phyloP scores from a whole-genome alignment of 2,113 vertebrate species.

The Argyrosomus japonicus region DNA sequence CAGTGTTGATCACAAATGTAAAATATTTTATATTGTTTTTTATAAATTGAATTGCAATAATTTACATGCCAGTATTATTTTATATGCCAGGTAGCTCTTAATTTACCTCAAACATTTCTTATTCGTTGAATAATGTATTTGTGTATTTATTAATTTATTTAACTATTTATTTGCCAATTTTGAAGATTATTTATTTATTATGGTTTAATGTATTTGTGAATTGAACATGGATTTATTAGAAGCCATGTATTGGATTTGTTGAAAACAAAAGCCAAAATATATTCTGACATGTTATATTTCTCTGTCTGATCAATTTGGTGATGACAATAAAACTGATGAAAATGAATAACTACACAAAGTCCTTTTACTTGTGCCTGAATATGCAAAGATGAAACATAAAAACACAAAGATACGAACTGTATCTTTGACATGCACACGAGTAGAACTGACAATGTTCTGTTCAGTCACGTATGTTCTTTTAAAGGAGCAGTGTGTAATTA shows the following conservation, averaged over 20 bases:
- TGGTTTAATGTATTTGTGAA: constrained; percentile 58
- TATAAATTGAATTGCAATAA: constrained; percentile 66
- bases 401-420: too few species aligned
- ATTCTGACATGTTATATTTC: constrained; percentile 55
- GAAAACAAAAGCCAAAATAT: constrained; percentile 65
- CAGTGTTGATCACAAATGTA: constrained; percentile 43
- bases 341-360: constrained; percentile 27
- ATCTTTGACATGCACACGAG: too few species aligned
- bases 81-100: constrained; percentile 58
- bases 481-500: not conserved
- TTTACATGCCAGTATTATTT: constrained; percentile 66
- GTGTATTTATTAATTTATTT: constrained; percentile 71
- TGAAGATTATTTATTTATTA: constrained; percentile 72
- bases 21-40: constrained; percentile 64
- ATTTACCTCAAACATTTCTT: constrained; percentile 57
- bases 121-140: constrained; percentile 47
- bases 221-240: constrained; percentile 42
- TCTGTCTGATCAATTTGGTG: constrained; percentile 61
- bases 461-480: not conserved
- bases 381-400: not conserved
- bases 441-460: too few species aligned
- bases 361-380: constrained; percentile 5
- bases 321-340: constrained; percentile 63
- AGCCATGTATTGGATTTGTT: constrained; percentile 63
- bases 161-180: constrained; percentile 67